Percentiles rank a stretch among this genome's conserved stretches.
Conservation (phyloP, 1,140 invertebrate species). For the Drosophila tsacasi region DNA sequence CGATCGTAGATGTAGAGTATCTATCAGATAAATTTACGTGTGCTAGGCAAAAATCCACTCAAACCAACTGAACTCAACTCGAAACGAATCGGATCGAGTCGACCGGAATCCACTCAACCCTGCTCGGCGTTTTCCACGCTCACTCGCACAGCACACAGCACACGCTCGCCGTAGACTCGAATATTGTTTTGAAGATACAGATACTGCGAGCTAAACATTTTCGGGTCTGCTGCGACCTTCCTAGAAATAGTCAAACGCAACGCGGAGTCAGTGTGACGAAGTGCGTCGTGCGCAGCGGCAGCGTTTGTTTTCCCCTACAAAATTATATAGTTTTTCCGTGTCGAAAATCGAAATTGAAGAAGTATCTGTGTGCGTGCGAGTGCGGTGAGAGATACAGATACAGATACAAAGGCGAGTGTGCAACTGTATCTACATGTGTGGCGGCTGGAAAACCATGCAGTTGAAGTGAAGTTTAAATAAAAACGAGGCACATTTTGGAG, state of each 20-base stretch:
- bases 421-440: slow-evolving; percentile 38
- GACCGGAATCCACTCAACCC: slow-evolving; percentile 10
- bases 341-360: slow-evolving; percentile 12
- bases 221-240: slow-evolving; percentile 69
- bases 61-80: slow-evolving; percentile 30
- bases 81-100: slow-evolving; percentile 22
- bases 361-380: slow-evolving; percentile 27
- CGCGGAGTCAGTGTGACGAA: slow-evolving; percentile 73
- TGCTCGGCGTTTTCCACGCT: slow-evolving; percentile 63
- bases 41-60: neutral
- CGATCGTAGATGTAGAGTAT: slow-evolving; percentile 69
- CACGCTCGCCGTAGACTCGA: slow-evolving; percentile 15
- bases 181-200: slow-evolving; percentile 65
- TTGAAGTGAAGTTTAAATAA: slow-evolving; percentile 21
- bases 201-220: slow-evolving; percentile 56
- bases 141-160: slow-evolving; percentile 29
- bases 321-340: neutral
- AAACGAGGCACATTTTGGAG: slow-evolving; percentile 6
- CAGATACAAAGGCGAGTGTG: slow-evolving; percentile 24
- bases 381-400: slow-evolving; percentile 40
- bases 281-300: slow-evolving; percentile 84
- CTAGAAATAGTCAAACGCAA: slow-evolving; percentile 84
- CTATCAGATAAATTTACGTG: slow-evolving; percentile 67
- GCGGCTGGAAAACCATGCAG: slow-evolving; percentile 39
- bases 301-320: slow-evolving; percentile 48